Evolutionary conservation across 2,797 vertebrate genomes (phyloP).

Genomic region (Poeciliopsis presidionis): DNA sequence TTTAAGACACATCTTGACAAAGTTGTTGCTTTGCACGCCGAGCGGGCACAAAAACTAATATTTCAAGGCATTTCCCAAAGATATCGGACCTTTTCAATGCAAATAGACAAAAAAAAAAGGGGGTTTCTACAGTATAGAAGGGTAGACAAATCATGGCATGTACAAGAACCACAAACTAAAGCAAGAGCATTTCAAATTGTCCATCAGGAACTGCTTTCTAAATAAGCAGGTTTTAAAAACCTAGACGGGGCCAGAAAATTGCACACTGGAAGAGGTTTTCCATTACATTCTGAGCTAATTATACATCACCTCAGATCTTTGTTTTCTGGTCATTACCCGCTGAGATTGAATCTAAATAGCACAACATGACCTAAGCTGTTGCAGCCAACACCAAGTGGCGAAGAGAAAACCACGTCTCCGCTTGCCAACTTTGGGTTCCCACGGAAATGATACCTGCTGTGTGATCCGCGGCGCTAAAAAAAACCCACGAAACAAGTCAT

Average conservation of each 20-base stretch:
- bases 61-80: not conserved
- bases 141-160: conserved; percentile 1
- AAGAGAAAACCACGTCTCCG: not conserved
- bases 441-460: not conserved
- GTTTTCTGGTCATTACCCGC: conserved; percentile 11
- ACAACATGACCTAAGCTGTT: not conserved
- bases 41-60: not conserved
- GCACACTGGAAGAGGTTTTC: conserved; percentile 26
- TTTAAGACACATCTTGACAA: not conserved
- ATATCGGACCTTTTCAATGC: too few species aligned
- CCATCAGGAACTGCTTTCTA: conserved; percentile 17
- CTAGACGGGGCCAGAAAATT: conserved; percentile 15
- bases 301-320: conserved; percentile 11
- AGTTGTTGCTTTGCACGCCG: not conserved
- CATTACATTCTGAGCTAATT: conserved; percentile 23
- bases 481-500: not conserved
- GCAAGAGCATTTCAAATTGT: conserved; percentile 4
- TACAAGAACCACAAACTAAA: conserved; percentile 1
- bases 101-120: not conserved
- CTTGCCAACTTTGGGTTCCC: not conserved
- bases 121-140: not conserved
- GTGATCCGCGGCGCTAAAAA: not conserved
- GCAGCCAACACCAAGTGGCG: not conserved
- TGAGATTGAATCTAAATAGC: conserved; percentile 22
- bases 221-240: conserved; percentile 38